Conservation (phyloP, 2,113 vertebrate genomes). For the Toxostoma redivivum region DNA sequence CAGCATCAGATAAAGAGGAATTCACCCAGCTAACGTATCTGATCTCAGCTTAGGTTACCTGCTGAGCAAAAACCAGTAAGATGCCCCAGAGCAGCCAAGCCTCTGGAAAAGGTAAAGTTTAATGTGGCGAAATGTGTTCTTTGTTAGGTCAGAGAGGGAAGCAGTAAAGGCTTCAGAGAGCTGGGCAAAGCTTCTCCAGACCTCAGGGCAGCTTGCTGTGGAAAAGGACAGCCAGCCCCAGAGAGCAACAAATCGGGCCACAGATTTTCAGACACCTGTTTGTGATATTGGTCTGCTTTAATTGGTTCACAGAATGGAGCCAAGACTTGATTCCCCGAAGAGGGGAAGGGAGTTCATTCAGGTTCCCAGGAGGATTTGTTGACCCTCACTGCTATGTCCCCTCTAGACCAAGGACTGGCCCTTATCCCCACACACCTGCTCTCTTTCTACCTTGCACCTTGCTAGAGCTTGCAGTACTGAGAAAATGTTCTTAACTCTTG, state of each 20-base stretch:
- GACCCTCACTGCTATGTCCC: fast-evolving
- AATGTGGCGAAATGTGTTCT: neutral
- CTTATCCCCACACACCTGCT: neutral
- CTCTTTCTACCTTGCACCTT: neutral
- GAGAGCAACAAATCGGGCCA: neutral
- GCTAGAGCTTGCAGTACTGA: neutral
- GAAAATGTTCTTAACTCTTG: neutral
- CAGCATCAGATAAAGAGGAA: slow-evolving; percentile 62
- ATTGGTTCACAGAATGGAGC: neutral
- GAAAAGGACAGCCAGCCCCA: neutral
- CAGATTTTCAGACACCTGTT: neutral
- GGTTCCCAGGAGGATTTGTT: neutral
- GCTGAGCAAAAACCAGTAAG: neutral
- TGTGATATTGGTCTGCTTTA: neutral
- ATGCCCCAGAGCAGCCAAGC: neutral
- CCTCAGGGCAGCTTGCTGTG: neutral
- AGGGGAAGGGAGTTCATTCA: neutral
- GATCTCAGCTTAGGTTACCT: slow-evolving; percentile 39
- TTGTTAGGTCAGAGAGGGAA: neutral
- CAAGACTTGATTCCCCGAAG: neutral
- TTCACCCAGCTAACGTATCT: neutral
- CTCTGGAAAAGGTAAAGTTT: neutral
- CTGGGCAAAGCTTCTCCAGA: neutral
- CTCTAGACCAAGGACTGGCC: neutral
- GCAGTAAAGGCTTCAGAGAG: neutral